These are phyloP conservation scores for Drosophila gaucha DNA, from an alignment of 2,888 invertebrate species.

Conservation along the genomic window DNA sequence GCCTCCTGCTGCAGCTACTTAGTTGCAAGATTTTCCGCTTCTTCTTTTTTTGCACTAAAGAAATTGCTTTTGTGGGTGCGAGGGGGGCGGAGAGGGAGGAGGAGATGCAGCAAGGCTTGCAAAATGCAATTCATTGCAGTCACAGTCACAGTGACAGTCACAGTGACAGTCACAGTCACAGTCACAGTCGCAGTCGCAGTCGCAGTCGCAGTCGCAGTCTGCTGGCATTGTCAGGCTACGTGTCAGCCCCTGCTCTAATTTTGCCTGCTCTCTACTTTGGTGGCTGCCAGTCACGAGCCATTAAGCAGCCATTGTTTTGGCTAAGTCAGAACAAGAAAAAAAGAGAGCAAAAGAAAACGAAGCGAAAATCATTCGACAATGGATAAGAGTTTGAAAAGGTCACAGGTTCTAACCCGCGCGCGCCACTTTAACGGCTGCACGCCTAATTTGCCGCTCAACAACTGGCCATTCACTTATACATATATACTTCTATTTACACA, in stretches of 20 bases:
- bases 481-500: not conserved
- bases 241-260: not conserved
- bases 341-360: not conserved
- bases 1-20: slow-evolving; percentile 6
- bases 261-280: not conserved
- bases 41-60: slow-evolving; percentile 27
- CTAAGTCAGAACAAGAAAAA: slow-evolving; percentile 24
- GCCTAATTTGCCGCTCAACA: slow-evolving; percentile 44
- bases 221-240: slow-evolving; percentile 13
- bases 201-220: slow-evolving; percentile 47
- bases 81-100: too few relatives aligned
- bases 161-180: too few relatives aligned
- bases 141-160: too few relatives aligned
- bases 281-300: slow-evolving; percentile 59
- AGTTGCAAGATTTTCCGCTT: too few relatives aligned
- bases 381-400: slow-evolving; percentile 1
- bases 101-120: not conserved
- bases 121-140: slow-evolving; percentile 57
- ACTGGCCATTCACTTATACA: slow-evolving; percentile 48
- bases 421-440: slow-evolving; percentile 3
- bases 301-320: slow-evolving; percentile 70
- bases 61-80: slow-evolving; percentile 32
- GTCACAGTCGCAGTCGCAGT: too few relatives aligned
- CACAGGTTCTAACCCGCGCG: not conserved
- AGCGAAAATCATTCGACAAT: slow-evolving; percentile 13